These are phyloP conservation scores for Stramonita haemastoma DNA, from an alignment of 2,888 invertebrate species.

Conservation along the genomic window DNA sequence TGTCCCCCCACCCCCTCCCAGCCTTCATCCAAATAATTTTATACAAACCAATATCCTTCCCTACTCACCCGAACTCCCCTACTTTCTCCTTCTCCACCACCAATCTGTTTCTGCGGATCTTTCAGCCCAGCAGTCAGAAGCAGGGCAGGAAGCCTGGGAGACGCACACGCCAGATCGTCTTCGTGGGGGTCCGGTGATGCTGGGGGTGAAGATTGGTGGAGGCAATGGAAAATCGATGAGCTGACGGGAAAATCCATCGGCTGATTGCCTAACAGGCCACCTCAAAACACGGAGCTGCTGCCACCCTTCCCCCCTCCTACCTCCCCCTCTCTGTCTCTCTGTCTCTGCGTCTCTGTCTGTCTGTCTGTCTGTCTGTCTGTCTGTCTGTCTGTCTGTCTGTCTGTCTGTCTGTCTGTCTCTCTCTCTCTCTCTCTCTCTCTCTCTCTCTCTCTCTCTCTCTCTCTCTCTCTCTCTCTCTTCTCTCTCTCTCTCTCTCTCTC, in stretches of 20 bases:
- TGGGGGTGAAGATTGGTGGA: background rate
- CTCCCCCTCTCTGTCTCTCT: background rate
- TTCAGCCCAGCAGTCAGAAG: background rate
- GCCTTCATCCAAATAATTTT: background rate
- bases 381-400: no score
- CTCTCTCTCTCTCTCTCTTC: no score
- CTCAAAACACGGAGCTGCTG: background rate
- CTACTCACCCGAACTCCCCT: background rate
- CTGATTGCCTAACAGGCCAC: conserved; percentile 15
- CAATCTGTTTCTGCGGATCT: conserved; percentile 9
- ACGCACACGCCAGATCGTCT: conserved; percentile 5
- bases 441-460: no score
- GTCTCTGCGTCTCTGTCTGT: background rate
- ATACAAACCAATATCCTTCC: background rate
- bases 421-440: no score
- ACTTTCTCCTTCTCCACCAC: background rate
- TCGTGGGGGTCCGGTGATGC: conserved; percentile 14
- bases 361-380: no score
- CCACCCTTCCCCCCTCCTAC: background rate
- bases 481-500: no score
- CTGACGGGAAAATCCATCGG: conserved; percentile 15
- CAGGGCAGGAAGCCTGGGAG: background rate
- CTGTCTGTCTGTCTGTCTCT: no score
- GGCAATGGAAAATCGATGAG: conserved; percentile 9
- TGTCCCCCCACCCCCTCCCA: no score